Evolutionary conservation across 2,888 invertebrate genomes (phyloP), one percentile per base, ranked within the genome.

Genomic region (Argynnis bischoffii): DNA sequence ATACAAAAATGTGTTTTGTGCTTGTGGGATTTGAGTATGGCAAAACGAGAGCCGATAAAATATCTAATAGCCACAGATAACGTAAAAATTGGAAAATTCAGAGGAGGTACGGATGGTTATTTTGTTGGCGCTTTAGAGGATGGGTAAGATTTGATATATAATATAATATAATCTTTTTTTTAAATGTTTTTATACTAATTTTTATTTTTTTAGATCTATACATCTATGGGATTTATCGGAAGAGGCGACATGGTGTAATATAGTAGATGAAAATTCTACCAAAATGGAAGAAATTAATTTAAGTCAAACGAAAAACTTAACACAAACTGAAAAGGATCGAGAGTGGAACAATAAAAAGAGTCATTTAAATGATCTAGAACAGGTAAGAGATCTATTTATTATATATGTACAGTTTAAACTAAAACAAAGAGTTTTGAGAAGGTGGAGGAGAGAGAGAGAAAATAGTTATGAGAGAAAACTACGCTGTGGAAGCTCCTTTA

Each of bases 191-290:
- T 47, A 35, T 41, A 41, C 8, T 35, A 6, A 18, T 14, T 1
- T 3, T 2, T 18, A 6, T 41, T 51, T 16, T 55, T 80, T 84
- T 71, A 92, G 92, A n/a, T 85, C 90, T 16, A 77, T 92, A 72
- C 90, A 90, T 26, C 76, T 92, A 0, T 92, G 92, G 92, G 92
- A 92, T 74, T 73, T 92, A 14, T 81, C 90, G 3, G 92, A 91
- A 67, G 79, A 84, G 53, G 81, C 88, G 6, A 81, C 79, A 3
- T 88, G 87, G 85, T 76, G 74, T 2, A 74, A 75, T 79, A 79
- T 78, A 79, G 79, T 63, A n/a, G 73, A 76, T 0, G 74, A 76
- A 54, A 82, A 82, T 75, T n/a, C 75, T 59, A 73, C 76, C 5
- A 73, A 83, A 66, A 74, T 82, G 50, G 79, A 78, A 76, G 84